Evolutionary conservation across 2,888 invertebrate genomes (phyloP).

Genomic region (Parnassius orleans): DNA sequence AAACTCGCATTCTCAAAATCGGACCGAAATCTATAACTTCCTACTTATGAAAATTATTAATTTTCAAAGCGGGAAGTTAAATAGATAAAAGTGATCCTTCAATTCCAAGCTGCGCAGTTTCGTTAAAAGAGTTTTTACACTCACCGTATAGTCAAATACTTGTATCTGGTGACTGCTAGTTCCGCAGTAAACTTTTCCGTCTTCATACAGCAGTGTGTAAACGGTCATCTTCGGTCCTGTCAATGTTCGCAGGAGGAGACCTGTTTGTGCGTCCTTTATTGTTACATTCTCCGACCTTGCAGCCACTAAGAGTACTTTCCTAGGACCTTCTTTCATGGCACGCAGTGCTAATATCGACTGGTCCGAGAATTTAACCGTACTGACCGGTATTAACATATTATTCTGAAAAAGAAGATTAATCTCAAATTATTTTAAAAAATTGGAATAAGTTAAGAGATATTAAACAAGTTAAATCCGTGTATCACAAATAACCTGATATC

Average conservation of each 20-base stretch:
- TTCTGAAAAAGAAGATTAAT: slow-evolving; percentile 53
- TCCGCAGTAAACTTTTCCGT: slow-evolving; percentile 87
- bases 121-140: slow-evolving; percentile 42
- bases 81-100: too few relatives aligned
- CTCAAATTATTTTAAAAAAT: too few relatives aligned
- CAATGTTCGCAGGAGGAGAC: slow-evolving; percentile 84
- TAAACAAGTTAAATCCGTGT: too few relatives aligned
- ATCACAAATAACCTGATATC: too few relatives aligned
- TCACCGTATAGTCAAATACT: slow-evolving; percentile 88
- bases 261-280: slow-evolving; percentile 86
- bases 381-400: slow-evolving; percentile 76
- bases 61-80: too few relatives aligned
- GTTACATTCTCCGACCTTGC: slow-evolving; percentile 85
- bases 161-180: slow-evolving; percentile 87
- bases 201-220: slow-evolving; percentile 85
- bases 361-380: slow-evolving; percentile 81
- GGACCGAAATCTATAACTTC: too few relatives aligned
- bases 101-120: too few relatives aligned
- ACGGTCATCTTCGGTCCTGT: slow-evolving; percentile 82
- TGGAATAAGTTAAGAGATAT: too few relatives aligned
- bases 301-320: slow-evolving; percentile 85
- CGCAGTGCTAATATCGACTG: slow-evolving; percentile 85
- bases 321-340: slow-evolving; percentile 86
- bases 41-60: too few relatives aligned
- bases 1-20: too few relatives aligned